Percentiles rank a stretch among this genome's conserved stretches.
Evolutionary conservation across 2,113 vertebrate genomes (phyloP).

Genomic region (Sterna hirundo): DNA sequence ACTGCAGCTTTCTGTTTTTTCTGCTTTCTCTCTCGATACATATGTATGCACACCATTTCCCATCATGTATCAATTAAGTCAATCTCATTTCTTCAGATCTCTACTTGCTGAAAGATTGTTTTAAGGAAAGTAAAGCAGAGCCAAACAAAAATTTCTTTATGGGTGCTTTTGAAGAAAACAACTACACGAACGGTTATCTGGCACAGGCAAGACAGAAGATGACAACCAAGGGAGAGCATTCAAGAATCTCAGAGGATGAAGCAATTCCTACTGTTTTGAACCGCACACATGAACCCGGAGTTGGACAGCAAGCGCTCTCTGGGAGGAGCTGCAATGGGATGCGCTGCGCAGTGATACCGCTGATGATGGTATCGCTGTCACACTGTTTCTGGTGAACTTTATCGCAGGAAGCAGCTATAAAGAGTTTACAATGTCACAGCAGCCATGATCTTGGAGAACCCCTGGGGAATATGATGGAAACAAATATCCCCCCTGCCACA

Average conservation of each 20-base stretch:
- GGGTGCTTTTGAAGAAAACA: constrained; percentile 46
- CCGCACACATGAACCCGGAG: not conserved
- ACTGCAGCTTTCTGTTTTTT: not conserved
- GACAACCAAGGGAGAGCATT: constrained; percentile 41
- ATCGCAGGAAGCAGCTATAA: not conserved
- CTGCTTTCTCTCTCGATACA: not conserved
- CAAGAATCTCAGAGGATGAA: constrained; percentile 47
- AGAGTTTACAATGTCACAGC: not conserved
- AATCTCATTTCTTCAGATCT: not conserved
- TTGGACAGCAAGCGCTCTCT: not conserved
- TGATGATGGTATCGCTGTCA: not conserved
- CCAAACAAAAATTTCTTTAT: constrained; percentile 30
- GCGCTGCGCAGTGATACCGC: accelerated
- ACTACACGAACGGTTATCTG: not conserved
- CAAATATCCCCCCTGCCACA: not conserved
- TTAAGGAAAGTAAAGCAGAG: constrained; percentile 1
- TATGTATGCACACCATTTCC: not conserved
- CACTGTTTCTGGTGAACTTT: not conserved
- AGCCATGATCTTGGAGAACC: not conserved
- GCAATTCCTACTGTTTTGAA: constrained; percentile 65
- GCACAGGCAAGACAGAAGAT: constrained; percentile 10
- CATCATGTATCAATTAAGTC: constrained; percentile 4
- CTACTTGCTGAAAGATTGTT: constrained; percentile 32
- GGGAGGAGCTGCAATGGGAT: not conserved
- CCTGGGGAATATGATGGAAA: not conserved